Evolutionary conservation across 2,888 invertebrate species (phyloP).

Genomic region (Sarcophaga subvicina): DNA sequence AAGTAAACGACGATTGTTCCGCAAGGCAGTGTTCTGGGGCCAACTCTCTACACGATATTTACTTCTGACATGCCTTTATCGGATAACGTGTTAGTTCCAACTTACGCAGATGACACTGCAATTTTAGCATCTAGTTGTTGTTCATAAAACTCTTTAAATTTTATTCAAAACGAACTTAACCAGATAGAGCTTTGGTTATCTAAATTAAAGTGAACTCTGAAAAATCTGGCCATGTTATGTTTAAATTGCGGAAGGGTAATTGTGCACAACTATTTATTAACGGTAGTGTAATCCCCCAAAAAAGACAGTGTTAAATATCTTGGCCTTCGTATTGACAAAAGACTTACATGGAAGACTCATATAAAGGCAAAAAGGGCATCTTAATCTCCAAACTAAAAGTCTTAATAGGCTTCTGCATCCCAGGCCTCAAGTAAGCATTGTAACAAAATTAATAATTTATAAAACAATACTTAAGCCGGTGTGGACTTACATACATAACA

Average conservation of each 20-base stretch:
- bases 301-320: background rate
- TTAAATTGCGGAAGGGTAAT: background rate
- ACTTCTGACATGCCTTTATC: constrained; percentile 31
- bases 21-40: constrained; percentile 30
- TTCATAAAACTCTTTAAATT: background rate
- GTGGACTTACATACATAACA: too few relatives aligned
- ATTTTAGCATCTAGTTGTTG: background rate
- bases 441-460: too few relatives aligned
- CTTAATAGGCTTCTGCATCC: too few relatives aligned
- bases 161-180: background rate
- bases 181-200: background rate
- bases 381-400: too few relatives aligned
- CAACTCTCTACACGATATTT: background rate
- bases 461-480: too few relatives aligned
- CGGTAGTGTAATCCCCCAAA: background rate
- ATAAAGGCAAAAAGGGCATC: too few relatives aligned
- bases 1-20: too few relatives aligned
- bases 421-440: too few relatives aligned
- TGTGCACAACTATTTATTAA: background rate
- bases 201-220: background rate
- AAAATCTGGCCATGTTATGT: background rate
- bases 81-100: constrained; percentile 11
- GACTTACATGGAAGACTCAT: too few relatives aligned
- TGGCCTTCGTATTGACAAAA: background rate
- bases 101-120: constrained; percentile 40